Evolutionary conservation across 2,113 vertebrate species (phyloP).

Genomic region (Oreochromis spilurus): DNA sequence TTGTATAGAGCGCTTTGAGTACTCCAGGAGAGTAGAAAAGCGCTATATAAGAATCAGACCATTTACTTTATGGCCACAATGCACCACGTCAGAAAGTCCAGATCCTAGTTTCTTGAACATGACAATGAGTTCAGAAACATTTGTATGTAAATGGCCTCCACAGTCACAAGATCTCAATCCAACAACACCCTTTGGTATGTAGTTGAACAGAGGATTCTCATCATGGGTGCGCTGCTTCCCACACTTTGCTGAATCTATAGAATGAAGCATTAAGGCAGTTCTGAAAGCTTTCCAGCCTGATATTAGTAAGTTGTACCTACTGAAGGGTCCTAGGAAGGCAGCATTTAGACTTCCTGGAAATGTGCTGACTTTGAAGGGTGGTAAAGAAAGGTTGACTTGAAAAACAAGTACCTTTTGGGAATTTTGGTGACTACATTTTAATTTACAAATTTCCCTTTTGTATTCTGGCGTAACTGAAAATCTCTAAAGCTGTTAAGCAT

Average conservation of each 20-base stretch:
- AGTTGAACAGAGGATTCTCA: background rate
- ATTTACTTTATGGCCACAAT: background rate
- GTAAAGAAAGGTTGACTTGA: background rate
- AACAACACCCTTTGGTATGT: background rate
- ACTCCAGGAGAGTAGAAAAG: too few relatives aligned
- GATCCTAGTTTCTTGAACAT: background rate
- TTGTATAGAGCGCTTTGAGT: too few relatives aligned
- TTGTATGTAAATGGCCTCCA: background rate
- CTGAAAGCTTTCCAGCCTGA: background rate
- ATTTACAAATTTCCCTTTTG: background rate
- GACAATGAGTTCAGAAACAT: background rate
- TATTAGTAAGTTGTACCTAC: background rate
- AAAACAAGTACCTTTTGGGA: accelerated
- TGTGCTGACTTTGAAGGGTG: background rate
- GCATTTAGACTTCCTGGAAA: background rate
- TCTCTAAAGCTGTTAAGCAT: background rate
- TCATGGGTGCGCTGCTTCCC: background rate
- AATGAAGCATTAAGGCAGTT: background rate
- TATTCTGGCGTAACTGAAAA: background rate
- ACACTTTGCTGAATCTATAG: background rate
- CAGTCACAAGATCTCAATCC: background rate
- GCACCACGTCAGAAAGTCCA: background rate
- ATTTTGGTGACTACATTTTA: background rate
- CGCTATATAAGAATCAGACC: too few relatives aligned
- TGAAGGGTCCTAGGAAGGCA: background rate